These are phyloP conservation scores for Argentina silus DNA, from an alignment of 2,797 vertebrate genomes.

Conservation along the genomic window DNA sequence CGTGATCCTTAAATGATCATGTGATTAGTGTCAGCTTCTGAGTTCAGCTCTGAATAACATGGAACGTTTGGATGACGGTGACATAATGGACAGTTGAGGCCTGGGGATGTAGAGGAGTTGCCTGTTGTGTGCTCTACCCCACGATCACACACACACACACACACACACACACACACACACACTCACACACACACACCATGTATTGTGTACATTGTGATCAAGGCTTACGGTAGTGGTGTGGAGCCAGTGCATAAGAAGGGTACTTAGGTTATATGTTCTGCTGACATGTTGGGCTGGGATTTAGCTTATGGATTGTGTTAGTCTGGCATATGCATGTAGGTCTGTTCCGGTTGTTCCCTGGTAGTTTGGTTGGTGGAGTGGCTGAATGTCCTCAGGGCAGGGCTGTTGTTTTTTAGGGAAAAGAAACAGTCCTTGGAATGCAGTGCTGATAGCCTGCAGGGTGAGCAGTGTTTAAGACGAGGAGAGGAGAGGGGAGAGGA, in stretches of 20 bases:
- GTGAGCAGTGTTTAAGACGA: constrained; percentile 61
- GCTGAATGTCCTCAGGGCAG: constrained; percentile 64
- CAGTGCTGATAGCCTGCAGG: constrained; percentile 74
- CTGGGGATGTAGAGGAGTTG: not conserved
- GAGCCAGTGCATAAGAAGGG: constrained; percentile 62
- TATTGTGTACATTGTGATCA: constrained; percentile 51
- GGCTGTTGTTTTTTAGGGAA: constrained; percentile 70
- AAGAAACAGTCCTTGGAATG: constrained; percentile 75
- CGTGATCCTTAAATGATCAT: not conserved
- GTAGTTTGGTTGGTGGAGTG: constrained; percentile 56
- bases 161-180: constrained; percentile 24
- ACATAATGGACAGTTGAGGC: too few species aligned
- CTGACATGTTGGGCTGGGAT: constrained; percentile 72
- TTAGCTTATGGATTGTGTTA: constrained; percentile 72
- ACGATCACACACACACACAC: not conserved
- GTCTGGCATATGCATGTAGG: constrained; percentile 42
- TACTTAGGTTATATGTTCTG: constrained; percentile 73
- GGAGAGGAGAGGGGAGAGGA: constrained; percentile 10
- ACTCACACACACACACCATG: constrained; percentile 24
- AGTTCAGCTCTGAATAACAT: not conserved
- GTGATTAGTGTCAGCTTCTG: not conserved
- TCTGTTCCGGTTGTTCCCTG: constrained; percentile 45
- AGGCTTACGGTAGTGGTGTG: constrained; percentile 60
- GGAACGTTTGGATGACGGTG: too few species aligned
- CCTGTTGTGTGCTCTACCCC: not conserved